Evolutionary conservation across 2,113 vertebrate species (phyloP).

Genomic region (Mustela nigripes): DNA sequence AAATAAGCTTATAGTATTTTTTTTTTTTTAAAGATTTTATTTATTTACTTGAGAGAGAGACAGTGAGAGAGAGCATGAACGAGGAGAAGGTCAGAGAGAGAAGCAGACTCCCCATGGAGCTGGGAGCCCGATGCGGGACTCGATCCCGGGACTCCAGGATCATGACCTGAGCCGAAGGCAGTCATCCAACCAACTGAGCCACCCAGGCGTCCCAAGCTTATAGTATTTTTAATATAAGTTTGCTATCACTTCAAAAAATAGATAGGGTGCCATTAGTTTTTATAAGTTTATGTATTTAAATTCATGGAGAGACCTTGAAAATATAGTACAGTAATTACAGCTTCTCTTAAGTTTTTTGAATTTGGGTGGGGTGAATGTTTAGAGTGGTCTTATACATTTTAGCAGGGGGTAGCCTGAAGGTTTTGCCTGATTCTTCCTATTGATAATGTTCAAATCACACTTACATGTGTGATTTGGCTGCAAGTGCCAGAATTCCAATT

Average conservation of each 20-base stretch:
- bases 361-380: background rate
- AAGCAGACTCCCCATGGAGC: no score
- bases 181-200: no score
- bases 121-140: no score
- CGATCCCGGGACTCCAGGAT: no score
- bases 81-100: no score
- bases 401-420: background rate
- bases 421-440: background rate
- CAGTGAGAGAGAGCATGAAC: no score
- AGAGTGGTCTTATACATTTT: background rate
- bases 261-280: background rate
- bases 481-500: background rate
- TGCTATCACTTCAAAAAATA: background rate
- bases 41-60: no score
- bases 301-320: background rate
- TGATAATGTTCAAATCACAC: background rate
- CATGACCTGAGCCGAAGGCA: no score
- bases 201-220: no score
- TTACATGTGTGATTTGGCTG: background rate
- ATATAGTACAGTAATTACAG: background rate
- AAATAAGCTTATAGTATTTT: background rate
- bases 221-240: background rate
- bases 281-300: background rate
- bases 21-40: no score
- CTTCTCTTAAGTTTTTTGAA: background rate